Percentiles rank a stretch among this genome's conserved stretches.
Evolutionary conservation across 2,888 invertebrate species (phyloP).

Genomic region (Caenorhabditis doughertyi): DNA sequence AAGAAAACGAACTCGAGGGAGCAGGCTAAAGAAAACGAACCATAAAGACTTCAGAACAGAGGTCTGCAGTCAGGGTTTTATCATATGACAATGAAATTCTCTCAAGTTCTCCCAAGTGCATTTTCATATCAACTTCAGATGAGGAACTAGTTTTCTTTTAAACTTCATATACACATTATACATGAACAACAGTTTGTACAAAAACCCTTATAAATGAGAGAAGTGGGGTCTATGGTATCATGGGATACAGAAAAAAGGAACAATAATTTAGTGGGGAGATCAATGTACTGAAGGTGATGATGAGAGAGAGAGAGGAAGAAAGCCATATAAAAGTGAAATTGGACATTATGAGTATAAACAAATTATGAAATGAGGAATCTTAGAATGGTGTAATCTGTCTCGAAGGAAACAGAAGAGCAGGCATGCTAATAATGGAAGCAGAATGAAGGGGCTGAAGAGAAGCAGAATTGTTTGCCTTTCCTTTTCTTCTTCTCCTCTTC

Average conservation of each 20-base stretch:
- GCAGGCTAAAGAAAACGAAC: no score
- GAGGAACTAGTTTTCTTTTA: background rate
- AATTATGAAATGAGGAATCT: background rate
- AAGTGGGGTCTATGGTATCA: background rate
- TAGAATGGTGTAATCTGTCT: conserved; percentile 2
- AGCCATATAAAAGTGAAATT: background rate
- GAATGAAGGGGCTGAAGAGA: conserved; percentile 30
- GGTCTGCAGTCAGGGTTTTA: background rate
- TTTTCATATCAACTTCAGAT: background rate
- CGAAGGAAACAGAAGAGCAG: conserved; percentile 9
- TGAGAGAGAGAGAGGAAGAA: conserved; percentile 2
- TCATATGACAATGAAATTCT: background rate
- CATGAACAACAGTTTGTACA: conserved; percentile 26
- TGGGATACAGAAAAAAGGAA: conserved; percentile 8
- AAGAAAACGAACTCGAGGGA: no score
- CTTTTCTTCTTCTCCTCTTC: conserved; percentile 20
- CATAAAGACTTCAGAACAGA: background rate
- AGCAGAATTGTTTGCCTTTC: conserved; percentile 42
- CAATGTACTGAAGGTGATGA: background rate
- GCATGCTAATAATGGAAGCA: conserved; percentile 37
- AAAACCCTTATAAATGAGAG: background rate
- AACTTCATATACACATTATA: conserved; percentile 26
- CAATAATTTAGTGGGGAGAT: conserved; percentile 13
- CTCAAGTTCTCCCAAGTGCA: no score
- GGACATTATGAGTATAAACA: background rate